phyloP scores from a whole-genome alignment of 2,888 invertebrate genomes.

The Clivina fossor region DNA sequence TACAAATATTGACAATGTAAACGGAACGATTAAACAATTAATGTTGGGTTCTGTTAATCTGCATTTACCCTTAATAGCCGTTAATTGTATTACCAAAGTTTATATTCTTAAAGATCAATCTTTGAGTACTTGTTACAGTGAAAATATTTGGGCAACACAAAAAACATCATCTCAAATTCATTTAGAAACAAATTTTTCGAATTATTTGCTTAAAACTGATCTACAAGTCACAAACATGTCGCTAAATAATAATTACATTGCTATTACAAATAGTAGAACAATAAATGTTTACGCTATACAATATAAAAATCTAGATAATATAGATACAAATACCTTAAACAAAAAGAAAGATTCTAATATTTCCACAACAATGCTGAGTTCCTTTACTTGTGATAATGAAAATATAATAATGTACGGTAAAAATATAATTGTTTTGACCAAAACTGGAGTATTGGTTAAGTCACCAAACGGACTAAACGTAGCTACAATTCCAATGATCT shows the following conservation, averaged over 20 bases:
- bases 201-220: conserved; percentile 62
- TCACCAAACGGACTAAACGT: conserved; percentile 58
- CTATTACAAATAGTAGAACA: conserved; percentile 76
- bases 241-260: conserved; percentile 72
- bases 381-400: conserved; percentile 73
- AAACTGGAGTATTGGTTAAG: conserved; percentile 61
- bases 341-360: conserved; percentile 41
- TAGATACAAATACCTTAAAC: conserved; percentile 6
- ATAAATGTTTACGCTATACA: conserved; percentile 63
- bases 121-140: conserved; percentile 75
- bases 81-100: conserved; percentile 81
- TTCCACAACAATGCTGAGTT: conserved; percentile 55
- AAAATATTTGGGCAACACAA: conserved; percentile 81
- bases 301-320: conserved; percentile 43
- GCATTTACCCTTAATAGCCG: conserved; percentile 71
- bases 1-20: conserved; percentile 69
- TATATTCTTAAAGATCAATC: conserved; percentile 87
- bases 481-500: conserved; percentile 54
- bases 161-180: conserved; percentile 77
- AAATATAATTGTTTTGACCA: conserved; percentile 67
- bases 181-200: conserved; percentile 53
- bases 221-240: conserved; percentile 77
- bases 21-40: conserved; percentile 76
- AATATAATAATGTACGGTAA: conserved; percentile 71
- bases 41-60: conserved; percentile 76